Evolutionary conservation across 1,140 invertebrate species (phyloP), one percentile per base, ranked within the genome.

Genomic region (Drosophila tani): DNA sequence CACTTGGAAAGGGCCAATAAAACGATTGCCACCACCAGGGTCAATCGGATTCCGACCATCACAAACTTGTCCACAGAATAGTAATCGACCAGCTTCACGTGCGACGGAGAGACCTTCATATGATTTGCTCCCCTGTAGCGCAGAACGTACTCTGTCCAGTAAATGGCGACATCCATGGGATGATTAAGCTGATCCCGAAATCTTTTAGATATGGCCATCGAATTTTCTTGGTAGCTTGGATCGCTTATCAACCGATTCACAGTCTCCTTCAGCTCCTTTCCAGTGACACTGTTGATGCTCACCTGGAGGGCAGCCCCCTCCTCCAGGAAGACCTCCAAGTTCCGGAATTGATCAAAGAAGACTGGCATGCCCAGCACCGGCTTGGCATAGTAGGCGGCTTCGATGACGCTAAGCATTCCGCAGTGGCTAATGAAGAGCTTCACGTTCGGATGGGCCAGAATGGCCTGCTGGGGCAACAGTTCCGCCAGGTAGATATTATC

Each of bases 391-490:
- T 95, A 94, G 1, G 96, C 90, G 1, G 96, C 94, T 92, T 97
- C 96, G 68, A 95, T 94, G 5, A 95, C 93, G 49, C 96, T 95
- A 27, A 96, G 92, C 38, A 95, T 90, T 19, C 96, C 96, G 15
- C 95, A 96, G 80, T 97, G 96, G 5, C 95, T 95, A 40, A 97
- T 95, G 71, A 97, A 96, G 0, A 94, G 93, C 78, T 94, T 94
- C 0, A 96, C 93, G 80, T 96, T 96, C 5, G 94, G 94, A 93
- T 96, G 96, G 19, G 94, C 96, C 68, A 96, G 85, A 76, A 96
- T 93, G 70, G 96, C 95, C 66, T 94, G 94, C 78, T 97, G 96
- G 0, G 96, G 96, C 14, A 96, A 81, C 96, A 96, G 96, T 24
- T 94, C 94, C 21, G 87, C 93, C 1, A 95, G 79, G 59, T 95